Evolutionary conservation across 2,797 vertebrate species (phyloP).

Genomic region (Caiman crocodilus): DNA sequence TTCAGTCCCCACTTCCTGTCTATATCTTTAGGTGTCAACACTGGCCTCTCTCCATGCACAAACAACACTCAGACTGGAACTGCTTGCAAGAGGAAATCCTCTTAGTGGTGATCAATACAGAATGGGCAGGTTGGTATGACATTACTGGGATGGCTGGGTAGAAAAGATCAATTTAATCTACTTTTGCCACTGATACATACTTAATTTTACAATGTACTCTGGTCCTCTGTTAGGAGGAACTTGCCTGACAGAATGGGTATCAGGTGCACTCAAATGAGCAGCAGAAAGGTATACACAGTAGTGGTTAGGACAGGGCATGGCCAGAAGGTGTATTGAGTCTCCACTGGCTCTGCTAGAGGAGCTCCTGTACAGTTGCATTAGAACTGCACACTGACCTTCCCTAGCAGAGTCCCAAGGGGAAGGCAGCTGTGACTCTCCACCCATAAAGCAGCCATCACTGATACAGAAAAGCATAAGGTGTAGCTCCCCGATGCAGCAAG

Average conservation of each 20-base stretch:
- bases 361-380: neutral
- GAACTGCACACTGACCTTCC: neutral
- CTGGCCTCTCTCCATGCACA: neutral
- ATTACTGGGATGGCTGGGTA: neutral
- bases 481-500: neutral
- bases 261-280: neutral
- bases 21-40: neutral
- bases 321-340: neutral
- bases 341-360: neutral
- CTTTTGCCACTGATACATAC: neutral
- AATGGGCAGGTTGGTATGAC: neutral
- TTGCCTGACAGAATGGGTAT: neutral
- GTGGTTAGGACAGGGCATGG: neutral
- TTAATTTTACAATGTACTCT: too few relatives aligned
- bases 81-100: neutral
- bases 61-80: neutral
- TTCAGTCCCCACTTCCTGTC: neutral
- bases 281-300: neutral
- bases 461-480: accelerated
- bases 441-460: neutral
- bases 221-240: too few relatives aligned
- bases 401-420: accelerated
- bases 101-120: neutral
- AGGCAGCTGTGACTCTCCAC: neutral
- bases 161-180: neutral